Evolutionary conservation across 2,888 invertebrate genomes (phyloP), one percentile per base, ranked within the genome.

Genomic region (Stenchaetothrips biformis): DNA sequence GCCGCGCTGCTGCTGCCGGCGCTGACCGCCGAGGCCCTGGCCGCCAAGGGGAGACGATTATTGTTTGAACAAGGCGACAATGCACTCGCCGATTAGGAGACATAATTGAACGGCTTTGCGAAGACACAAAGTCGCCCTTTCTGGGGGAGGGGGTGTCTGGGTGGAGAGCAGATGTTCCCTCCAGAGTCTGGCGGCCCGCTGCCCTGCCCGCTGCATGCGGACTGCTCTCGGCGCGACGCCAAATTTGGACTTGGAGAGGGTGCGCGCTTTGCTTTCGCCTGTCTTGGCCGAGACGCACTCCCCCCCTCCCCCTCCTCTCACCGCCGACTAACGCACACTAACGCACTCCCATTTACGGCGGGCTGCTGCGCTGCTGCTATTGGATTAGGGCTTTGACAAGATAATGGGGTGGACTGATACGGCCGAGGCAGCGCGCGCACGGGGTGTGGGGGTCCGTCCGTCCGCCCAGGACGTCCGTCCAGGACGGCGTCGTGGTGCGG

Each of bases 51-150:
- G 37, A 37, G 37, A 37, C 37, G 37, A 37, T 37, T 37, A 37
- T 37, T 37, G 37, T 37, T 37, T 37, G 37, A 37, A 37, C 59
- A 59, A 59, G 59, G 18, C 18, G 59, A 59, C 59, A 59, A 59
- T 59, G 37, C 37, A 37, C 59, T 59, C 59, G 59, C 59, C 59
- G 18, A 18, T 59, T 59, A 59, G 67, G 21, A 25, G 11, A 11
- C 21, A 74, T 74, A 74, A 74, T 74, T 74, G 67, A 74, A 74
- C 67, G 7, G 67, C 67, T 8, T 21, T 25, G 25, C 53, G 16
- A 11, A 84, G 79, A 82, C 84, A 86, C 85, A 86, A 86, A 85
- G 84, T 83, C 83, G 82, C 83, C 83, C 82, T 81, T 82, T 11
- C 83, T 81, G 80, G 16, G 59, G 59, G 59, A 6, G 59, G 59